phyloP scores from a whole-genome alignment of 2,797 vertebrate species.

The Syndactyla subalaris region DNA sequence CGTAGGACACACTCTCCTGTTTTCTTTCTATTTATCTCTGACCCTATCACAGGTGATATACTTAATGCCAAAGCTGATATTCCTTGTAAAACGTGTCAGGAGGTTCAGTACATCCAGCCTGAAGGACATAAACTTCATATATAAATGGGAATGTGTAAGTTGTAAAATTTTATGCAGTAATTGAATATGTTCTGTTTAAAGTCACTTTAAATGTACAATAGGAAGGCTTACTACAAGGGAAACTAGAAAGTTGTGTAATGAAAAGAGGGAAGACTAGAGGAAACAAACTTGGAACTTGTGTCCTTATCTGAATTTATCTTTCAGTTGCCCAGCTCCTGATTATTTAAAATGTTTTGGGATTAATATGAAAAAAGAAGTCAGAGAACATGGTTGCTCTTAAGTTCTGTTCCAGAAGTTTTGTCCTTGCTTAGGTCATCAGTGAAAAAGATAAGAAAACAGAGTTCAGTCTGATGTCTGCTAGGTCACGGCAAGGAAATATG shows the following conservation, averaged over 20 bases:
- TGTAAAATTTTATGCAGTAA: conserved; percentile 46
- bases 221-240: background rate
- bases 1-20: background rate
- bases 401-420: background rate
- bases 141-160: conserved; percentile 5
- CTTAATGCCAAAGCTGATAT: conserved; percentile 12
- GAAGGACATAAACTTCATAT: conserved; percentile 17
- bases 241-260: background rate
- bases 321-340: background rate
- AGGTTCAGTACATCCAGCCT: background rate
- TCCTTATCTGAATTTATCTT: background rate
- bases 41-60: background rate
- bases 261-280: background rate
- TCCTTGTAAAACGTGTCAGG: background rate
- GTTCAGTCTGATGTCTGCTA: background rate
- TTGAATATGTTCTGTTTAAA: conserved; percentile 29
- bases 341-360: background rate
- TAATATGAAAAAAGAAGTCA: background rate
- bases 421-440: background rate
- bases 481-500: background rate
- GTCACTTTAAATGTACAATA: background rate
- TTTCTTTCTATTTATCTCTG: background rate
- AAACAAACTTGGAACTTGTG: background rate
- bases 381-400: background rate
- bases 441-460: background rate